Base-by-base conservation (phyloP, 2,888 invertebrate genomes). In the Eucriotettix oculatus region DNA sequence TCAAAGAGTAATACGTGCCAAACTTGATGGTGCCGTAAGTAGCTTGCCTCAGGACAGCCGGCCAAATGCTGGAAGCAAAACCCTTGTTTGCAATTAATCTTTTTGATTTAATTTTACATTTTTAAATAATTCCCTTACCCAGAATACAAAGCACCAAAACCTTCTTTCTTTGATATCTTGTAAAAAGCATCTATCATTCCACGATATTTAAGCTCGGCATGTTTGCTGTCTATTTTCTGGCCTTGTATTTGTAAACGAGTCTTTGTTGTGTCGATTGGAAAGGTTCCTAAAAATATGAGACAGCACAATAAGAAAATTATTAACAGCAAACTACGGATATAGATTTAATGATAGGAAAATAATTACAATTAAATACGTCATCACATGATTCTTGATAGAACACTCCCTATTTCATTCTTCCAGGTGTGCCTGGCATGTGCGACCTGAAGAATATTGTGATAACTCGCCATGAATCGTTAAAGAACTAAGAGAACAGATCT, bases 11-110 rank as follows among this genome's bases (percentile, higher is more conserved):
- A 74, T 96, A 96, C 12, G 93, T 90, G 66, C 96, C 96, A 72
- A 96, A 95, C 76, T 96, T 96, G 64, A 96, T 91, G 44, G 95
- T 95, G 67, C 96, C 96, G 76, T 96, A 96, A 52, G 92, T 93
- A 42, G 94, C 90, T 75, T 96, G 96, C 3, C 95, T 80, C 61
- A 96, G 76, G 58, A 96, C 85, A 54, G 96, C 95, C 58, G 95
- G 94, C 80, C 87, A 87, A 70, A 96, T 90, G 58, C 95, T 94
- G 75, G 14, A 71, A 70, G 29, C 64, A 66, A 10, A n/a, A 54
- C 29, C 12, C 29, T 48, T 60, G 44, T 48, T 60, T 16, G 11
- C 41, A 56, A 16, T 52, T 41, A 16, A 54, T 16, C 12, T 54
- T 54, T 54, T 29, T 10, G n/a, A 10, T 12, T 14, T 48, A 48